Percentiles rank a stretch among this genome's conserved stretches.
Conservation (phyloP, 2,888 invertebrate species). For the Gortyna flavago region DNA sequence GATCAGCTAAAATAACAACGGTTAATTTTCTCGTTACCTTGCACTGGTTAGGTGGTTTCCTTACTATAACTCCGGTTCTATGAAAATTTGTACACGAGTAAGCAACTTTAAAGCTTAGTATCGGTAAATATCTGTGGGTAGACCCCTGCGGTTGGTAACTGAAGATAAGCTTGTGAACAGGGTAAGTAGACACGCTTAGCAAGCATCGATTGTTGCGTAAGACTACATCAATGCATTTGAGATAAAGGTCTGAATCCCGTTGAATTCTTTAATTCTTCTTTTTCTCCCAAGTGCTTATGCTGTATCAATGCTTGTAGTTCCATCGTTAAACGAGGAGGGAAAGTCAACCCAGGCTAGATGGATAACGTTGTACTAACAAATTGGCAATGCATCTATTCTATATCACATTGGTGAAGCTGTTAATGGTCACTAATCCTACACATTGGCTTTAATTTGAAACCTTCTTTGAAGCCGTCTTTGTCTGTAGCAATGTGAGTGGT, state of each 20-base stretch:
- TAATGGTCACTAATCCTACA: background rate
- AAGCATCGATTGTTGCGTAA: background rate
- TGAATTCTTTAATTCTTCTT: background rate
- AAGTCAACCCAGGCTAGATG: background rate
- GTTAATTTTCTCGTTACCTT: constrained; percentile 44
- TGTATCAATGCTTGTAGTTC: background rate
- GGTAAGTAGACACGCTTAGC: background rate
- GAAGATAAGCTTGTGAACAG: constrained; percentile 8
- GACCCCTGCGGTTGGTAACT: constrained; percentile 1
- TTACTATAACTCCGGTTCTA: constrained; percentile 7
- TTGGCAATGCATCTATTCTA: no score
- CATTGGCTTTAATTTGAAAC: background rate
- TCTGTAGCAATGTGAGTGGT: background rate
- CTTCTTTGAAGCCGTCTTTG: background rate
- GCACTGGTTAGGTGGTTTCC: constrained; percentile 4
- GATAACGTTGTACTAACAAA: background rate
- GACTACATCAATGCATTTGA: background rate
- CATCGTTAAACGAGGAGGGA: background rate
- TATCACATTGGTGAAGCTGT: no score
- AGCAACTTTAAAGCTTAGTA: constrained; percentile 21
- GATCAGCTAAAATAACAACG: constrained; percentile 33
- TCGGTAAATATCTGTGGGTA: constrained; percentile 17
- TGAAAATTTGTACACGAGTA: constrained; percentile 27
- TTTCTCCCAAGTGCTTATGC: no score
- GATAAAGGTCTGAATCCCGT: background rate